These are phyloP conservation scores for Trypoxylon attenuatum DNA, from an alignment of 2,888 invertebrate genomes.

Conservation along the genomic window DNA sequence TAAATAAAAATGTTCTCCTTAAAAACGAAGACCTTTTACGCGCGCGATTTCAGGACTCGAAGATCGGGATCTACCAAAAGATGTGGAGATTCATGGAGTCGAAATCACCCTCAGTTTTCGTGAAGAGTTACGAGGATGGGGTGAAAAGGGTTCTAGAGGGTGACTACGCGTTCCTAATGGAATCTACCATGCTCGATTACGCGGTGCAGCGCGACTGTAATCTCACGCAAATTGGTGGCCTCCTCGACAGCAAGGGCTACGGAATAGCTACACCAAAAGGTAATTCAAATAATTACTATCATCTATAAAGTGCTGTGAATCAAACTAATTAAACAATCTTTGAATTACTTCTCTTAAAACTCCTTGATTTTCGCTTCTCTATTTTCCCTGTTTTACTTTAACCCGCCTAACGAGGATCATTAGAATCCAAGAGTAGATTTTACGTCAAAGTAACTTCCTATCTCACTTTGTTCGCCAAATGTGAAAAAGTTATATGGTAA, in stretches of 20 bases:
- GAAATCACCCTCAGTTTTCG: slow-evolving; percentile 87
- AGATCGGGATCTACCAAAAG: slow-evolving; percentile 91
- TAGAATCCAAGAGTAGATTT: no score
- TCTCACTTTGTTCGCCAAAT: no score
- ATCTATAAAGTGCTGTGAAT: no score
- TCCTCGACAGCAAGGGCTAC: slow-evolving; percentile 90
- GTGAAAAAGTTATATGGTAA: no score
- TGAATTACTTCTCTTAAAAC: no score
- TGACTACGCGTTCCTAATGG: slow-evolving; percentile 98
- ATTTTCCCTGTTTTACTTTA: no score
- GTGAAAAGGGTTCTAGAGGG: slow-evolving; percentile 89
- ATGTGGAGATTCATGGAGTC: slow-evolving; percentile 98
- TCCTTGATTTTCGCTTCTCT: no score
- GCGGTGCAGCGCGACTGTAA: slow-evolving; percentile 96
- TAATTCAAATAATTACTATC: no score
- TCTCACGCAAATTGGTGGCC: slow-evolving; percentile 96
- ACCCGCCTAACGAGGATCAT: no score
- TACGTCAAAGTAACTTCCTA: no score
- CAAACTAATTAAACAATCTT: no score
- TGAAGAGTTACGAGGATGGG: slow-evolving; percentile 93
- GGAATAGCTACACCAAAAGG: slow-evolving; percentile 98
- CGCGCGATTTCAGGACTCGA: slow-evolving; percentile 88
- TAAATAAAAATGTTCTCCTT: no score
- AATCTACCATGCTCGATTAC: slow-evolving; percentile 98
- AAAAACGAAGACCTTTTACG: not conserved